Conservation (phyloP, 2,797 vertebrate species). For the Silurus aristotelis region DNA sequence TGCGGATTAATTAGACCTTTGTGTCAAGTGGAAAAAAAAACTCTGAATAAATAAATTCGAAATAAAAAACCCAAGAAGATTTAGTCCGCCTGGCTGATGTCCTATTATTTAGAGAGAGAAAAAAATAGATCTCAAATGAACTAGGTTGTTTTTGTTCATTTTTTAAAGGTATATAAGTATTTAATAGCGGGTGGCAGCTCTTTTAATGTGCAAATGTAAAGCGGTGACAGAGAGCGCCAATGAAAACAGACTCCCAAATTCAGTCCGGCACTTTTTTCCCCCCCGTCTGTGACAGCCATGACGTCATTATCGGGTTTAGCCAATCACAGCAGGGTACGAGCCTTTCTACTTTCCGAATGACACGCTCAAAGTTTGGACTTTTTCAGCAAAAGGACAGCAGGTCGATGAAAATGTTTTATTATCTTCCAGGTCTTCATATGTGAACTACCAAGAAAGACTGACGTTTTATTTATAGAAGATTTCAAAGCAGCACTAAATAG, state of each 20-base stretch:
- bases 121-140: conserved; percentile 59
- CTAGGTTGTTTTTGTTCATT: conserved; percentile 56
- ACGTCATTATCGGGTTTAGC: conserved; percentile 63
- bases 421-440: conserved; percentile 73
- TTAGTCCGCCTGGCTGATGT: conserved; percentile 31
- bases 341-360: conserved; percentile 64
- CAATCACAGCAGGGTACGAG: conserved; percentile 68
- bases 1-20: neutral
- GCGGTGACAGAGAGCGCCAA: conserved; percentile 69
- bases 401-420: conserved; percentile 80
- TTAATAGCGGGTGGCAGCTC: conserved; percentile 57
- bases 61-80: neutral
- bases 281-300: conserved; percentile 16
- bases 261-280: conserved; percentile 49
- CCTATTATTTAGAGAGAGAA: conserved; percentile 63
- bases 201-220: conserved; percentile 67
- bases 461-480: conserved; percentile 63
- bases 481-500: conserved; percentile 52
- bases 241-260: conserved; percentile 61
- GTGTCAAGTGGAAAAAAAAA: neutral
- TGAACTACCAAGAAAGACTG: conserved; percentile 65
- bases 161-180: conserved; percentile 46
- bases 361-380: conserved; percentile 80
- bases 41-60: neutral
- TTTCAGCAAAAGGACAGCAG: conserved; percentile 74